A percentile compares a stretch with the other conserved stretches of the same genome.
Conservation (phyloP, 1,140 invertebrate genomes). For the Aphidius ervi region DNA sequence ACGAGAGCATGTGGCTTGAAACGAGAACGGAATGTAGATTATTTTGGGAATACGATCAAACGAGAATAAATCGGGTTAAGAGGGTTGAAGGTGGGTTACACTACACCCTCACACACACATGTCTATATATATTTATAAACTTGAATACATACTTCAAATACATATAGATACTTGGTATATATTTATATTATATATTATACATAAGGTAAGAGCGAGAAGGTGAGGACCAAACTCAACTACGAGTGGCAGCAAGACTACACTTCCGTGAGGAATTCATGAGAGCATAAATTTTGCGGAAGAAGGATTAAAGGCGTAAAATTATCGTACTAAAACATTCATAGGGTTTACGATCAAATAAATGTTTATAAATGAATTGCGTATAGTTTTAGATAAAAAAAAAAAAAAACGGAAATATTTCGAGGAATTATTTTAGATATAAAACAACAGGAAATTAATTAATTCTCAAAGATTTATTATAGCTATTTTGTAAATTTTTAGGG, state of each 20-base stretch:
- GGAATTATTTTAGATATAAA: no score
- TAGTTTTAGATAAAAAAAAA: no score
- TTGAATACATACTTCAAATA: not conserved
- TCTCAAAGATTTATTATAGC: no score
- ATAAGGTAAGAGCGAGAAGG: not conserved
- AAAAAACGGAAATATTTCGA: no score
- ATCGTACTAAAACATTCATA: conserved; percentile 2
- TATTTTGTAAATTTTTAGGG: no score
- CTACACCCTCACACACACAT: not conserved
- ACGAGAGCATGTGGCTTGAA: conserved; percentile 5
- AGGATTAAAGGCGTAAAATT: conserved; percentile 6
- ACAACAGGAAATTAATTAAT: no score
- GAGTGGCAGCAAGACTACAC: not conserved
- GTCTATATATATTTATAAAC: no score
- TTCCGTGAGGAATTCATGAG: not conserved
- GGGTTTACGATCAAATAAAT: not conserved
- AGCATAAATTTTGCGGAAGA: conserved; percentile 5
- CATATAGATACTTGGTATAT: not conserved
- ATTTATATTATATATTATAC: not conserved
- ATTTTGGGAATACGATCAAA: conserved; percentile 22
- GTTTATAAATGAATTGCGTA: no score
- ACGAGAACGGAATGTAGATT: conserved; percentile 19
- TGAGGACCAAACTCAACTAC: no score
- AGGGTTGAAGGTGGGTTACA: not conserved
- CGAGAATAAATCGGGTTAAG: conserved; percentile 17